phyloP scores from a whole-genome alignment of 92 coral and sea anemone species.

The Epizoanthus ramosus region DNA sequence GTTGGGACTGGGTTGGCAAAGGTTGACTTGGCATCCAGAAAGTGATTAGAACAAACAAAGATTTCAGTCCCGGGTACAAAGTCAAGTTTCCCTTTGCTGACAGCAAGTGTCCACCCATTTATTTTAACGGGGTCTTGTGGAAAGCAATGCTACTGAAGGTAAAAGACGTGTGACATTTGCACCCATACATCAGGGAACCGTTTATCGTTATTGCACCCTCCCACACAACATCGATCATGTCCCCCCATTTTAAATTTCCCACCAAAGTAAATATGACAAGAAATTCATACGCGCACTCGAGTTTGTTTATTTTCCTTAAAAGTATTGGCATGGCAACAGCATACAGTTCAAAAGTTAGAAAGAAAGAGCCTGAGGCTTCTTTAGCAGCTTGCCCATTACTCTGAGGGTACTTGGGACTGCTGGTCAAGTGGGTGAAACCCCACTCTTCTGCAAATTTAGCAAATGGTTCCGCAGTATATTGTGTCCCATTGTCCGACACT shows the following conservation, averaged over 20 bases:
- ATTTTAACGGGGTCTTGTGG: neutral
- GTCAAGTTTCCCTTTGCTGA: conserved; percentile 5
- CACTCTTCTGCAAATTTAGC: conserved; percentile 21
- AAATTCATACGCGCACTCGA: neutral
- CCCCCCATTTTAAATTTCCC: neutral
- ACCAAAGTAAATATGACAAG: neutral
- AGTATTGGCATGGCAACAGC: no score
- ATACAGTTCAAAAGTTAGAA: no score
- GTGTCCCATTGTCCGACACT: conserved; percentile 10
- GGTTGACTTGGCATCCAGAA: conserved; percentile 29
- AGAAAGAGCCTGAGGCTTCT: no score
- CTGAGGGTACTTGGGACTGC: neutral
- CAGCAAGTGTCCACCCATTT: neutral
- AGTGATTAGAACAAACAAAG: conserved; percentile 22
- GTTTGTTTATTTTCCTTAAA: no score
- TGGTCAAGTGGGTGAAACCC: neutral
- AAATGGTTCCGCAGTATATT: neutral
- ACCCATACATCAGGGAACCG: neutral
- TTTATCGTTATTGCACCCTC: conserved; percentile 11
- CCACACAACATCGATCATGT: conserved; percentile 28
- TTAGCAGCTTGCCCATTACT: neutral
- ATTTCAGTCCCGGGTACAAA: neutral
- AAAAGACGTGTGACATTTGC: neutral
- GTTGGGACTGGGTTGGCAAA: conserved; percentile 18
- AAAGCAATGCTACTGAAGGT: neutral